phyloP scores from a whole-genome alignment of 1,140 invertebrate species.

The honey bee (Apis mellifera) region DNA sequence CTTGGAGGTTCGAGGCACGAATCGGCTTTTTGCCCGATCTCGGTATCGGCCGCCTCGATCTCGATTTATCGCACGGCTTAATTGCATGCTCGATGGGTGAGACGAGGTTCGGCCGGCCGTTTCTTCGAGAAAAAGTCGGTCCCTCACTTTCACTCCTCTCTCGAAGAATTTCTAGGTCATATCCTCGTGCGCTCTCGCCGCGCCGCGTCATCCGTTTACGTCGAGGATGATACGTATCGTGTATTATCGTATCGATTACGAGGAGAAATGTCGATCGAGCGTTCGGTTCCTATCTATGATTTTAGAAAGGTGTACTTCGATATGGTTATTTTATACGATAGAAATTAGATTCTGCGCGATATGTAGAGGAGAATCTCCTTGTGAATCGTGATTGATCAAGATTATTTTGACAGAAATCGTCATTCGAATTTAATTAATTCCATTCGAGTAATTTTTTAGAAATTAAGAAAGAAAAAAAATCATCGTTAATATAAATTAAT shows the following conservation, averaged over 20 bases:
- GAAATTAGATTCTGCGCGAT: too few species aligned
- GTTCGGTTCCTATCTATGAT: too few species aligned
- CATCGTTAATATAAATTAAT: too few species aligned
- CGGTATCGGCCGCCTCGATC: slow-evolving; percentile 61
- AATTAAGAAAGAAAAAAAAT: too few species aligned
- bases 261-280: neutral
- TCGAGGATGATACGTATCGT: neutral
- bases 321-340: too few species aligned
- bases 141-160: slow-evolving; percentile 52
- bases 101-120: neutral
- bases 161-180: slow-evolving; percentile 62
- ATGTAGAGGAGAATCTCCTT: too few species aligned
- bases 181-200: slow-evolving; percentile 15
- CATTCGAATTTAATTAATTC: too few species aligned
- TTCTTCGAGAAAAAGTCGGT: slow-evolving; percentile 28
- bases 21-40: slow-evolving; percentile 53
- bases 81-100: slow-evolving; percentile 56
- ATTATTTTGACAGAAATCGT: too few species aligned
- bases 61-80: slow-evolving; percentile 64
- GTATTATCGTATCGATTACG: slow-evolving; percentile 1
- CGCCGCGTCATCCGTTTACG: slow-evolving; percentile 41
- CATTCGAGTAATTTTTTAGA: too few species aligned
- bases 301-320: too few species aligned
- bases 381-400: too few species aligned
- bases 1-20: slow-evolving; percentile 44